Conservation (phyloP, 2,797 vertebrate species). For the Mormyrus hasselquistii region DNA sequence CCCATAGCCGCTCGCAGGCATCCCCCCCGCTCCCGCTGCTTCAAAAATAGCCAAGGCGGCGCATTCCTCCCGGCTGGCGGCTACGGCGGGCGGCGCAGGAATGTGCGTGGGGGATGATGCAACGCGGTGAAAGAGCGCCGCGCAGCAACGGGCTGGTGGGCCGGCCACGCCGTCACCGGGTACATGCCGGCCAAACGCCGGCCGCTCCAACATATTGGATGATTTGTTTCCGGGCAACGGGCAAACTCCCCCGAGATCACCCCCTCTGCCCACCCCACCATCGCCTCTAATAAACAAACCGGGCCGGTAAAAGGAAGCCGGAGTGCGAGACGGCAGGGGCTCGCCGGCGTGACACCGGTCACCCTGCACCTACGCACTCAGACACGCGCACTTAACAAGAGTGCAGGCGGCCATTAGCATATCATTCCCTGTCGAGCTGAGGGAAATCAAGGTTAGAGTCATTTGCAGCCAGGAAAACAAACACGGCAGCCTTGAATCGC, state of each 20-base stretch:
- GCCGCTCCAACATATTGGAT: conserved; percentile 21
- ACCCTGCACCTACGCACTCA: neutral
- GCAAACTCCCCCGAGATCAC: conserved; percentile 25
- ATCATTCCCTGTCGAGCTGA: neutral
- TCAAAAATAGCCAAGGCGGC: conserved; percentile 82
- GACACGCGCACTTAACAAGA: neutral
- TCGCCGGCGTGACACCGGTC: neutral
- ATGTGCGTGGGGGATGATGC: conserved; percentile 58
- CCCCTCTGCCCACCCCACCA: conserved; percentile 23
- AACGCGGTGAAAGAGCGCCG: conserved; percentile 63
- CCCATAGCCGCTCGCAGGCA: conserved; percentile 75
- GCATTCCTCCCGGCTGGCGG: conserved; percentile 68
- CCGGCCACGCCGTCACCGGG: neutral
- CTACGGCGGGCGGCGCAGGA: conserved; percentile 55
- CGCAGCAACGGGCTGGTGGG: neutral
- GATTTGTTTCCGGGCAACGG: conserved; percentile 8
- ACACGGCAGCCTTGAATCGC: neutral
- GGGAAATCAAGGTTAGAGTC: neutral
- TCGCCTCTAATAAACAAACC: conserved; percentile 26
- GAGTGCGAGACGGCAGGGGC: neutral
- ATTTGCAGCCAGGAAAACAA: conserved; percentile 43
- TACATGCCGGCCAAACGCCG: conserved; percentile 20
- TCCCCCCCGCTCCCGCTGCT: conserved; percentile 38
- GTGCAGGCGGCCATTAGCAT: neutral
- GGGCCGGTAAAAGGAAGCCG: neutral